Conservation (phyloP, 2,797 vertebrate genomes). For the Manis javanica region DNA sequence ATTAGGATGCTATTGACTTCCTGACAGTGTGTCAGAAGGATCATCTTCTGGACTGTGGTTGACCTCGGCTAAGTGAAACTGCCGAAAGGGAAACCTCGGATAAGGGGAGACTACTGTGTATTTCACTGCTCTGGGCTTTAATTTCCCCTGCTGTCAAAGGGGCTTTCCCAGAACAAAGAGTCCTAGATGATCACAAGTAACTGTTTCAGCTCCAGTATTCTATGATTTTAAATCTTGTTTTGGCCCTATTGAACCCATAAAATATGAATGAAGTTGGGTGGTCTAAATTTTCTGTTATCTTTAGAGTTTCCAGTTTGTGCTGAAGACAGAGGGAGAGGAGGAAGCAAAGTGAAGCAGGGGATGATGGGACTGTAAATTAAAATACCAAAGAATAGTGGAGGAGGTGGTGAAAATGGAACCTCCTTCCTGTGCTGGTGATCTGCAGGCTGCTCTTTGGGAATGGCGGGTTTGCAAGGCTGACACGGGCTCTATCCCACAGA, state of each 20-base stretch:
- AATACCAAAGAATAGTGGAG: background rate
- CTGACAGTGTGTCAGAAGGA: background rate
- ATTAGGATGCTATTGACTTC: background rate
- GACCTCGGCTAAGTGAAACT: background rate
- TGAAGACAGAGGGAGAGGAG: background rate
- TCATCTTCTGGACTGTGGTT: background rate
- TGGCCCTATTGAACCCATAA: background rate
- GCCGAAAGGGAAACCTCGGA: background rate
- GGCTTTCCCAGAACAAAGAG: background rate
- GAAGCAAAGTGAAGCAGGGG: background rate
- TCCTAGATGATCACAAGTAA: background rate
- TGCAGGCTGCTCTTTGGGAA: background rate
- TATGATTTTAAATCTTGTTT: background rate
- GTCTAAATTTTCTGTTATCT: conserved; percentile 3
- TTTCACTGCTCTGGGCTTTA: background rate
- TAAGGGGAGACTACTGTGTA: background rate
- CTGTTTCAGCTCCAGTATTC: background rate
- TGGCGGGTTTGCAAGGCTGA: accelerated
- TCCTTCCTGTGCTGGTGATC: background rate
- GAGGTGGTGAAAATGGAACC: background rate
- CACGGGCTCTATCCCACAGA: background rate
- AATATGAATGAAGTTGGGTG: background rate
- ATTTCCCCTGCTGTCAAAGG: background rate
- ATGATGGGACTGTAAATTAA: background rate
- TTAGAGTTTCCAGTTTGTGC: background rate